Evolutionary conservation across 2,888 invertebrate genomes (phyloP).

Genomic region (Timema podura): DNA sequence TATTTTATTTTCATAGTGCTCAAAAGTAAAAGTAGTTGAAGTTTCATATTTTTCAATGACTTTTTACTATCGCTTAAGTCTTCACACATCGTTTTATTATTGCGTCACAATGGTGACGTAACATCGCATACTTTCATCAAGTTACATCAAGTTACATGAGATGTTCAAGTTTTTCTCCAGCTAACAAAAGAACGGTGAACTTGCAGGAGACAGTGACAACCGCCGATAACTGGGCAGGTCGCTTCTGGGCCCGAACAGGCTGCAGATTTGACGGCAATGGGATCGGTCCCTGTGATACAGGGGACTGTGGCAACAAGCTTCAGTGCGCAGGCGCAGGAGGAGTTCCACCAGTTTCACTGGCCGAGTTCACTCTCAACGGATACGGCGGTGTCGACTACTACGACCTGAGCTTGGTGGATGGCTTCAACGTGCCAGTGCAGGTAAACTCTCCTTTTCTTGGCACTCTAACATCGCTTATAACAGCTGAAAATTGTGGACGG

Average conservation of each 20-base stretch:
- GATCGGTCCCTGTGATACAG: conserved; percentile 42
- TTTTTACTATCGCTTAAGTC: too few relatives aligned
- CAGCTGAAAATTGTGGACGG: too few relatives aligned
- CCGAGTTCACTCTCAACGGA: conserved; percentile 46
- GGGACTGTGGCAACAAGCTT: conserved; percentile 44
- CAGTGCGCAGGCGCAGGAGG: conserved; percentile 48
- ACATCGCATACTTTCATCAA: too few relatives aligned
- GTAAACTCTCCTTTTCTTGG: conserved; percentile 33
- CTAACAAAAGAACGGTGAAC: background rate
- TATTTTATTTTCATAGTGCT: too few relatives aligned
- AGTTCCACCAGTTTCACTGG: conserved; percentile 44
- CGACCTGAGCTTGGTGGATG: conserved; percentile 50
- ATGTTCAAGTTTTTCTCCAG: too few relatives aligned
- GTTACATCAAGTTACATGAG: too few relatives aligned
- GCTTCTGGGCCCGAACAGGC: conserved; percentile 29
- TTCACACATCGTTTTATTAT: too few relatives aligned
- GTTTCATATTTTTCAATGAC: too few relatives aligned
- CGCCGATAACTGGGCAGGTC: conserved; percentile 26
- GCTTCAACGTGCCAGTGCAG: conserved; percentile 45
- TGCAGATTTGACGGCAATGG: conserved; percentile 32
- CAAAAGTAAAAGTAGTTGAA: too few relatives aligned
- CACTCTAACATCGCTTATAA: background rate
- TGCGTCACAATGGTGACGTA: too few relatives aligned
- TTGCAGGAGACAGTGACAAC: conserved; percentile 15
- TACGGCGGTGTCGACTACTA: conserved; percentile 46